Evolutionary conservation across 2,888 invertebrate species (phyloP), one percentile per base, ranked within the genome.

Genomic region (Diaperis boleti): DNA sequence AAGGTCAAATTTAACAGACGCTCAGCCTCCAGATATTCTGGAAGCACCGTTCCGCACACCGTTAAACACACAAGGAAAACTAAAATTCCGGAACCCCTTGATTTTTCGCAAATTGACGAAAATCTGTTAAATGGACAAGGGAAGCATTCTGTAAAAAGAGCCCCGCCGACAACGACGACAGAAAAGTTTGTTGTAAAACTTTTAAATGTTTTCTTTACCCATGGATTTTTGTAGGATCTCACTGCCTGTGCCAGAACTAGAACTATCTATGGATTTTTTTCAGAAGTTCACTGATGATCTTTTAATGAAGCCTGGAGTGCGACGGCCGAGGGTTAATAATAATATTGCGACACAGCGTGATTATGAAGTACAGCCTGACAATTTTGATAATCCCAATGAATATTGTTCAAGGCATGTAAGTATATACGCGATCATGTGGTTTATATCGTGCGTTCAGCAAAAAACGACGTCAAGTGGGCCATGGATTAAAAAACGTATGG

Each of bases 361-460:
- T 18, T 11, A 33, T 33, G 79, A 78, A 13, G 76, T 78, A 0
- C 76, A 75, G 11, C 79, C 80, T 20, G 86, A 87, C 69, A 82
- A 87, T 74, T 86, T 86, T 70, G 81, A 85, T 64, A 86, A 86
- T 74, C 81, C 80, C 0, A 83, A 84, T 66, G 87, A 86, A 74
- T 87, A 83, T 75, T 85, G 85, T 73, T 66, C 72, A 2, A 65
- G 68, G 45, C 62, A 62, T 42, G 61, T 65, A 61, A 60, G 64
- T 66, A 31, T 49, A 10, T 49, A n/a, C n/a, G n/a, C n/a, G 26
- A n/a, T 3, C n/a, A 20, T 20, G 20, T 26, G 26, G n/a, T 5
- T 26, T 5, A n/a, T n/a, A n/a, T n/a, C n/a, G n/a, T n/a, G n/a
- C n/a, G n/a, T n/a, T n/a, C n/a, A n/a, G n/a, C n/a, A n/a, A n/a